Base-by-base conservation (phyloP, 2,113 vertebrate genomes). In the Scomber colias region DNA sequence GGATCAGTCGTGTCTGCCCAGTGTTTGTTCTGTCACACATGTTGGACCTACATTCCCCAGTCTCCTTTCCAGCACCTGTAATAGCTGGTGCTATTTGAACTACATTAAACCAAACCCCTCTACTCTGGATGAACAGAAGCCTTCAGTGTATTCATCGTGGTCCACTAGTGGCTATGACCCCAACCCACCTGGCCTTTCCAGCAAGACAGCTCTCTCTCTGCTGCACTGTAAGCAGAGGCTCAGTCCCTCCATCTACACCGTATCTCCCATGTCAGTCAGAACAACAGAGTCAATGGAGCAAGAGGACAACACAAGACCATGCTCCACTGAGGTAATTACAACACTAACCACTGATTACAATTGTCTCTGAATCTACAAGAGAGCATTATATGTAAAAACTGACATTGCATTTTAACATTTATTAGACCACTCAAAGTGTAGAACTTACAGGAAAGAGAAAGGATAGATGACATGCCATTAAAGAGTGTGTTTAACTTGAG, bases 1-100 rank as follows among this genome's bases (percentile, higher is more conserved):
- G 40, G 71, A 17, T 64, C 76, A 44, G 24, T 50, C 79, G 0
- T 73, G 76, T 83, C 72, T 77, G 60, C 65, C 87, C 53, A 82
- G 48, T 51, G 45, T 81, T 65, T 81, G 81, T 61, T 90, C 94
- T 92, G 90, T 95, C 70, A 90, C 86, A 60, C 95, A 95, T 86
- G 95, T 95, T 90, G 95, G 93, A 87, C 88, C 95, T 59, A 91
- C 95, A 67, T 97, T 96, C 90, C 95, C 96, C 82, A 97, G 95
- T 87, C 95, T 99, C 90, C 95, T 97, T 90, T 97, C 97, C 87
- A 95, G 96, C 93, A 98, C 97, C 92, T 97, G 96, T 94, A 96
- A 96, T 91, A 99, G 97, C 95, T 99, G 98, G 98, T 99, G 97
- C 95, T 99, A 98, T 95, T 94, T 99, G 86, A 98, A 98, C 94